A percentile compares a stretch with the other conserved stretches of the same genome.
These are phyloP conservation scores for Galbula dea DNA, from an alignment of 2,113 vertebrate genomes.

Conservation along the genomic window DNA sequence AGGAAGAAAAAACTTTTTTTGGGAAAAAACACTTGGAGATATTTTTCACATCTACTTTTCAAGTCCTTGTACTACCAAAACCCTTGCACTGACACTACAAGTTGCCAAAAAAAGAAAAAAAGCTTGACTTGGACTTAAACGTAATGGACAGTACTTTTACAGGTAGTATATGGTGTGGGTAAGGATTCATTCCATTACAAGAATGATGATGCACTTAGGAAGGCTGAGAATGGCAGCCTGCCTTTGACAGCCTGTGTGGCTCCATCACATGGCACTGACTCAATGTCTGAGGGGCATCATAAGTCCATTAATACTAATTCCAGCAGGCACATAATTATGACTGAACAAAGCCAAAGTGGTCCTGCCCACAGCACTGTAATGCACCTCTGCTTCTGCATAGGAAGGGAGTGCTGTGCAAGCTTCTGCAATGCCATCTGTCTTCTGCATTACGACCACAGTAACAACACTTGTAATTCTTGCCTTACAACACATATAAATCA, in stretches of 20 bases:
- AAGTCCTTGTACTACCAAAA: background rate
- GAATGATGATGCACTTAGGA: background rate
- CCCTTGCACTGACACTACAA: background rate
- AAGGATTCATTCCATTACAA: background rate
- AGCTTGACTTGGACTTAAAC: background rate
- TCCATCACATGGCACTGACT: background rate
- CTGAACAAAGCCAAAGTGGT: background rate
- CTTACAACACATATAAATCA: background rate
- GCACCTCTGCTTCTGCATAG: background rate
- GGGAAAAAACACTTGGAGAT: background rate
- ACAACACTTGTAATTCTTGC: constrained; percentile 9
- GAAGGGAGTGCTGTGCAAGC: background rate
- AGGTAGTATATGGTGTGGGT: background rate
- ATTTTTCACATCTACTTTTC: background rate
- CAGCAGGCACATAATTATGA: background rate
- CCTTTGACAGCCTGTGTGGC: background rate
- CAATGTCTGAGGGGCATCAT: background rate
- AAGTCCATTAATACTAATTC: background rate
- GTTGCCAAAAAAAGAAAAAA: background rate
- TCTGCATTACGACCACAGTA: background rate
- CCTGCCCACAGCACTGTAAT: background rate
- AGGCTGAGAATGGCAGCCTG: background rate
- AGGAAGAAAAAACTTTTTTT: background rate
- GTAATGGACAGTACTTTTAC: background rate
- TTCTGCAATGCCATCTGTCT: constrained; percentile 38